These are phyloP conservation scores for Apamea anceps DNA, from an alignment of 2,888 invertebrate species.

Conservation along the genomic window DNA sequence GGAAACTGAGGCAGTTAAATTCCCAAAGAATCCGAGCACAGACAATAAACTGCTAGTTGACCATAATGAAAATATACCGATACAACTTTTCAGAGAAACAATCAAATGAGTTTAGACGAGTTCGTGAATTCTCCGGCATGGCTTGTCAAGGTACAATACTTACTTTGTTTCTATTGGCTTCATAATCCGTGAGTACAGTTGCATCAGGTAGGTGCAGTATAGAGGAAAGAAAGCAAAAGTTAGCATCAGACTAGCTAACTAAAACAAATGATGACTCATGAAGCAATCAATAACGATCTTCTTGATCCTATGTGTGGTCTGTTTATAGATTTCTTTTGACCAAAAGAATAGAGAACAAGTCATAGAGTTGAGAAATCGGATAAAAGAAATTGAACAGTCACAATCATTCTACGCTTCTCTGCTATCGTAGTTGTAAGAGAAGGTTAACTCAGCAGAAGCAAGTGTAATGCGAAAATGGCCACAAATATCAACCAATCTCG, in stretches of 20 bases:
- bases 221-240: not conserved
- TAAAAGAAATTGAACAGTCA: not conserved
- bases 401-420: not conserved
- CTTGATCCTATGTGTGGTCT: not conserved
- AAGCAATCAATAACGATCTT: constrained; percentile 6
- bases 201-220: constrained; percentile 22
- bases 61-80: constrained; percentile 23
- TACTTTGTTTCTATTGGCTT: constrained; percentile 29
- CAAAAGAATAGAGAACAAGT: not conserved
- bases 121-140: constrained; percentile 88
- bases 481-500: not conserved
- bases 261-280: not conserved
- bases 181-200: constrained; percentile 40
- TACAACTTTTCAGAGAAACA: constrained; percentile 64
- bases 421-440: not conserved
- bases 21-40: not conserved
- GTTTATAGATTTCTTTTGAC: not conserved
- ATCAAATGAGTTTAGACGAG: constrained; percentile 86
- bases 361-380: not conserved
- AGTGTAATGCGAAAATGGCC: not conserved
- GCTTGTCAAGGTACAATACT: constrained; percentile 85
- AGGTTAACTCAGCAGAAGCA: not conserved
- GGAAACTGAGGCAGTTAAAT: constrained; percentile 1
- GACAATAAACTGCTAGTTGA: not conserved
- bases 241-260: not conserved